Percentiles rank a stretch among this genome's conserved stretches.
phyloP scores from a whole-genome alignment of 2,888 invertebrate genomes.

The Nemapogon koenigi region DNA sequence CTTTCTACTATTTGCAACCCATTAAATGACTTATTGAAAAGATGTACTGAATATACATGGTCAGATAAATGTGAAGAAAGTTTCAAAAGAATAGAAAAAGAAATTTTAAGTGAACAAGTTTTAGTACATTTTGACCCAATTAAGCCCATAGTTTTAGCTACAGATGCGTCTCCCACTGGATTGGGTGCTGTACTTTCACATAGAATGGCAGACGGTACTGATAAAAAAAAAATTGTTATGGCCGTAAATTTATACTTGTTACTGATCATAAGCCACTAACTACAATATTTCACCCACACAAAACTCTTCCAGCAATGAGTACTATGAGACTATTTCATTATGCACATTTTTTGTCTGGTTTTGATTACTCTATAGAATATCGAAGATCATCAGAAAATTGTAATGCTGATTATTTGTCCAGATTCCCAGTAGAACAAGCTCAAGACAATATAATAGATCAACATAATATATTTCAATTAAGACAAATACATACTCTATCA shows the following conservation, averaged over 20 bases:
- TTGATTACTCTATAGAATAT: slow-evolving; percentile 18
- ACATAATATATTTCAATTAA: slow-evolving; percentile 15
- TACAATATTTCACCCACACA: slow-evolving; percentile 24
- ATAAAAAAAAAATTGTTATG: slow-evolving; percentile 22
- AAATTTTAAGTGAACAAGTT: neutral
- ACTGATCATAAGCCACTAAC: slow-evolving; percentile 29
- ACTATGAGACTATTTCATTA: slow-evolving; percentile 20
- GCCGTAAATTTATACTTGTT: slow-evolving; percentile 24
- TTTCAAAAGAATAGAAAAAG: neutral
- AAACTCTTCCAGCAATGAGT: slow-evolving; percentile 15
- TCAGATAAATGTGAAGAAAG: neutral
- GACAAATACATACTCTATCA: slow-evolving; percentile 10
- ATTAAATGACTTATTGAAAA: no score
- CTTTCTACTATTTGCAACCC: no score
- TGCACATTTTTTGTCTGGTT: slow-evolving; percentile 20
- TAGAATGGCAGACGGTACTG: neutral
- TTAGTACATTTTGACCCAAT: neutral
- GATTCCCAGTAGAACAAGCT: slow-evolving; percentile 9
- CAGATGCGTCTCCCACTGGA: neutral
- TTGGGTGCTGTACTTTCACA: neutral
- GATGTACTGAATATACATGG: no score
- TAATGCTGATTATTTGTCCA: slow-evolving; percentile 13
- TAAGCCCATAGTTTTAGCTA: neutral
- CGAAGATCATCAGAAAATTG: slow-evolving; percentile 12
- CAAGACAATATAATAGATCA: slow-evolving; percentile 3